Evolutionary conservation across 1,140 invertebrate genomes (phyloP).

Genomic region (Reticulitermes speratus): DNA sequence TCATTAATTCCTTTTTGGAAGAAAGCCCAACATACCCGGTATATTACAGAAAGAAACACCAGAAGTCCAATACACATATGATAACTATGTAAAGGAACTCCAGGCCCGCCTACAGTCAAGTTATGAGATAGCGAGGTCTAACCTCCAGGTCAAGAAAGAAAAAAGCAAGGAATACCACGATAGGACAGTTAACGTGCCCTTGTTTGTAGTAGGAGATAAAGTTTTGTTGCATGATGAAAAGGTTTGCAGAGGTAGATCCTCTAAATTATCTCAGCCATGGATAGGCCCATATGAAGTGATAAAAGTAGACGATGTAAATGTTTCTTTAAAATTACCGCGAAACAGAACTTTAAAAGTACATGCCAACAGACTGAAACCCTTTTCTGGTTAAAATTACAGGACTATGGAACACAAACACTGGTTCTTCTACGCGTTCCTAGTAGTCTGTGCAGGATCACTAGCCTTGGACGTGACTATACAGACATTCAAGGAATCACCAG

Average conservation of each 20-base stretch:
- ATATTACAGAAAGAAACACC: constrained; percentile 21
- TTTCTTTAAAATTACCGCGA: background rate
- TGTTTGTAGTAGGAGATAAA: background rate
- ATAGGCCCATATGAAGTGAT: constrained; percentile 25
- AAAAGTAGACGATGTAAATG: background rate
- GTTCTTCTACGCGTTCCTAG: too few relatives aligned
- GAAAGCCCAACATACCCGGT: constrained; percentile 24
- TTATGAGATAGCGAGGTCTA: too few relatives aligned
- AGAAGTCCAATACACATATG: constrained; percentile 14
- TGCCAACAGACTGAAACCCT: constrained; percentile 9
- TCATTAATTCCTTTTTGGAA: constrained; percentile 28
- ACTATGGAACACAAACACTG: too few relatives aligned
- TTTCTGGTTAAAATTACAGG: background rate
- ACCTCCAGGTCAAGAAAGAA: constrained; percentile 21
- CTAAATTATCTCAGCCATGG: too few relatives aligned
- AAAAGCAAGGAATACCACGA: background rate
- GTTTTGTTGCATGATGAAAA: background rate
- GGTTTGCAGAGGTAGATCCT: background rate
- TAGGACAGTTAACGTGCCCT: constrained; percentile 22
- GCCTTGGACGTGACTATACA: too few relatives aligned
- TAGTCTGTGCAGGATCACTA: too few relatives aligned
- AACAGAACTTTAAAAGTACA: background rate
- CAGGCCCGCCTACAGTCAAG: too few relatives aligned
- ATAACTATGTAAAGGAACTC: too few relatives aligned
- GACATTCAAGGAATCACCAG: too few relatives aligned